Evolutionary conservation across 2,888 invertebrate species (phyloP), one percentile per base, ranked within the genome.

Genomic region (Nomada lathburiana): DNA sequence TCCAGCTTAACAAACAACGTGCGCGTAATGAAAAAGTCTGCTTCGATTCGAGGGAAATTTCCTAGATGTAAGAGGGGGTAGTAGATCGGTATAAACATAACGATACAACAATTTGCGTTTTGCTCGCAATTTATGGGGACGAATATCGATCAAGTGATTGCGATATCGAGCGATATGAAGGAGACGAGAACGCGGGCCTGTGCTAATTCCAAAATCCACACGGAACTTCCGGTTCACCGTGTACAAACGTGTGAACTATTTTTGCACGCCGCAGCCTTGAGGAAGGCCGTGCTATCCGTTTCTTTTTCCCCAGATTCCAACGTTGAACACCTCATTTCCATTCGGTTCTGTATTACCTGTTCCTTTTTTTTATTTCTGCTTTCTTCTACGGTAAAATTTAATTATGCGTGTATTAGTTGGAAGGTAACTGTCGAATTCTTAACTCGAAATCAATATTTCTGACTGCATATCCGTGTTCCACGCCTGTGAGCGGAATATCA

Each of bases 171-270:
- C 50, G 59, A 72, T 53, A 72, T 60, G 62, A 59, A 59, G 50
- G 52, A 50, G 36, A 47, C 29, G 62, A 63, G 7, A 70, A 52
- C 65, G 57, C 57, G 60, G 44, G 13, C 20, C 13, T 59, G 44
- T 53, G 65, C 47, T 76, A 76, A 72, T 65, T 50, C 4, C 10
- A 36, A 23, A 57, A 4, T 47, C 18, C 53, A 55, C 71, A 57
- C 52, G 67, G 20, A 76, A 79, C 64, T 79, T 75, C 64, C 79
- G 79, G 52, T 60, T 47, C 70, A 20, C 20, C n/a, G n/a, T n/a
- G 23, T 20, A 16, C 10, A 13, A 16, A 36, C 10, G 26, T n/a
- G 47, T 29, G 44, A 23, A 75, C 68, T 80, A 76, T 76, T 76
- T 70, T 70, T 59, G 29, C 23, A 42, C n/a, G 16, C 11, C 7